phyloP scores from a whole-genome alignment of 1,140 invertebrate species.

The Tyrophagus putrescentiae region DNA sequence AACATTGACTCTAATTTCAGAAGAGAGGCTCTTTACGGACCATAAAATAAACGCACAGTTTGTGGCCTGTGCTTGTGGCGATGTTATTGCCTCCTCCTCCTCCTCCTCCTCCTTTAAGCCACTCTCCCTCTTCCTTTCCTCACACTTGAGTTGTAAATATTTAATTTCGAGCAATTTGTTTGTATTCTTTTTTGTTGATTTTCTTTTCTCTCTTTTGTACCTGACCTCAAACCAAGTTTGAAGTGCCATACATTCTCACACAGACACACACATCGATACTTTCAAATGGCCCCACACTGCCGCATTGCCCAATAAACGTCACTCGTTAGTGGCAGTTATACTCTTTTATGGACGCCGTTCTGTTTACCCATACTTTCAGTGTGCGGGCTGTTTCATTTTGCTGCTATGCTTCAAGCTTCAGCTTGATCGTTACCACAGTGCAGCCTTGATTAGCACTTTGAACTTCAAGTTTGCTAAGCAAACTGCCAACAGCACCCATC shows the following conservation, averaged over 20 bases:
- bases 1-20: too few relatives aligned
- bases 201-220: neutral
- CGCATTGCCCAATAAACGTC: neutral
- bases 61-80: too few relatives aligned
- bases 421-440: too few relatives aligned
- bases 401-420: too few relatives aligned
- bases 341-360: too few relatives aligned
- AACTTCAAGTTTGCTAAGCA: too few relatives aligned
- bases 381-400: too few relatives aligned
- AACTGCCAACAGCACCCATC: too few relatives aligned
- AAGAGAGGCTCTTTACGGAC: slow-evolving; percentile 10
- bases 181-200: neutral
- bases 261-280: neutral
- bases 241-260: neutral
- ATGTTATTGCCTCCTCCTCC: neutral
- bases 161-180: neutral
- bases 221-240: neutral
- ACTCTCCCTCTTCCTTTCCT: neutral
- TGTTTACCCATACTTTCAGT: too few relatives aligned
- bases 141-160: neutral
- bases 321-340: too few relatives aligned
- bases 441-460: too few relatives aligned
- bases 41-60: neutral
- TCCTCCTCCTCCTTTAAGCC: neutral
- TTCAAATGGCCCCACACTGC: neutral